A percentile compares a stretch with the other conserved stretches of the same genome.
These are phyloP conservation scores for Nudaria mundana DNA, from an alignment of 2,888 invertebrate species.

Conservation along the genomic window DNA sequence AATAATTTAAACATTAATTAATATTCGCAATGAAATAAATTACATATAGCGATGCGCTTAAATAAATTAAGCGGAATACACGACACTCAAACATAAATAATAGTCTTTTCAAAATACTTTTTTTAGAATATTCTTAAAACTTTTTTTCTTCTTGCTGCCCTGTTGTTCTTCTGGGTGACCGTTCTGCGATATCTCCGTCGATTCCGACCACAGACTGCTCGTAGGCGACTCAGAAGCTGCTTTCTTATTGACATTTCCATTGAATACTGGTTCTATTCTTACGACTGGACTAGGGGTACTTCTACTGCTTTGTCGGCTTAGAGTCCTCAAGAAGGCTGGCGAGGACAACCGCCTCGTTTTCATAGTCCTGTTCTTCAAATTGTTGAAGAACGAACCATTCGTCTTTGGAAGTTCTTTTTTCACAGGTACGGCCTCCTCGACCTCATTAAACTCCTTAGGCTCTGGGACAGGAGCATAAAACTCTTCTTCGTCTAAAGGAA, in stretches of 20 bases:
- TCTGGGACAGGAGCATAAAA: constrained; percentile 75
- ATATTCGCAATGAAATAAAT: constrained; percentile 69
- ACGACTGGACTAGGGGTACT: constrained; percentile 67
- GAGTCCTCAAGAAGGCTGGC: constrained; percentile 81
- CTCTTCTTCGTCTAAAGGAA: constrained; percentile 80
- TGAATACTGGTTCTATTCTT: constrained; percentile 60
- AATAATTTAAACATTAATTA: constrained; percentile 58
- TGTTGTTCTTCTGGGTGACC: constrained; percentile 55
- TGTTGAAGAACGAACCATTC: constrained; percentile 74
- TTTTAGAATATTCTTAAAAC: constrained; percentile 88
- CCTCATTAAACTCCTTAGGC: constrained; percentile 62
- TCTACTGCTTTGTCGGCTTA: constrained; percentile 74
- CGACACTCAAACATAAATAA: constrained; percentile 33
- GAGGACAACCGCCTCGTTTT: constrained; percentile 80
- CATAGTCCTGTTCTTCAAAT: constrained; percentile 69
- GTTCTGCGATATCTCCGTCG: constrained; percentile 69
- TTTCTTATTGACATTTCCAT: constrained; percentile 59
- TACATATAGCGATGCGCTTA: constrained; percentile 54
- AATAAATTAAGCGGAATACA: constrained; percentile 35
- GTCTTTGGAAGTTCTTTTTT: constrained; percentile 63
- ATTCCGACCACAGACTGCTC: constrained; percentile 72
- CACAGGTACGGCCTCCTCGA: constrained; percentile 34
- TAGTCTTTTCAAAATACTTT: constrained; percentile 85
- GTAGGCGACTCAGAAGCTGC: constrained; percentile 71
- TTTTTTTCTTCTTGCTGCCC: constrained; percentile 82